Conservation (phyloP, 2,888 invertebrate genomes). For the Cancer borealis region DNA sequence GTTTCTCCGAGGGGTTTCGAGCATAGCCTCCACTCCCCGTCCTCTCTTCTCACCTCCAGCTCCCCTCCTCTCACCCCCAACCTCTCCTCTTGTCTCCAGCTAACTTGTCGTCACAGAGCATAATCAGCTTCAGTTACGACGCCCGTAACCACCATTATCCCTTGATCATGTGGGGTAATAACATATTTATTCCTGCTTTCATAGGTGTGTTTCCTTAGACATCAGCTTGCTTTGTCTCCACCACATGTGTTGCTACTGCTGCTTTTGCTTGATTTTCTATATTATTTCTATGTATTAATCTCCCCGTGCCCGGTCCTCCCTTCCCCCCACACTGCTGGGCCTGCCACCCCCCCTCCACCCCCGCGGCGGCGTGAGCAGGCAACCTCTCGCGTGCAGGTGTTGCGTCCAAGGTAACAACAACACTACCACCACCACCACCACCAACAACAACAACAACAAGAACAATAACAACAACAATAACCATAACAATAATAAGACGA, state of each 20-base stretch:
- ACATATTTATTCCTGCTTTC: slow-evolving; percentile 5
- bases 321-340: slow-evolving; percentile 3
- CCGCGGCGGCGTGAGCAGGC: slow-evolving; percentile 24
- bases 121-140: not conserved
- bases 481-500: not conserved
- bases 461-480: not conserved
- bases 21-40: not conserved
- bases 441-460: not conserved
- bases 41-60: not conserved
- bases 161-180: not conserved
- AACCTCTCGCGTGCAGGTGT: not conserved
- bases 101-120: slow-evolving; percentile 11
- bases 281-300: slow-evolving; percentile 1
- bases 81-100: slow-evolving; percentile 9
- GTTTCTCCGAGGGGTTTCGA: slow-evolving; percentile 7
- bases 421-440: not conserved
- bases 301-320: not conserved
- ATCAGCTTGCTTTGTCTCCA: not conserved
- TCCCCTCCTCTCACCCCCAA: not conserved
- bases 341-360: not conserved
- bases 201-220: not conserved
- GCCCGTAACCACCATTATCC: not conserved
- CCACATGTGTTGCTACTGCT: slow-evolving; percentile 10
- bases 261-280: slow-evolving; percentile 1
- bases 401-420: slow-evolving; percentile 35